Evolutionary conservation across 2,113 vertebrate genomes (phyloP).

Genomic region (Leucosticte australis): DNA sequence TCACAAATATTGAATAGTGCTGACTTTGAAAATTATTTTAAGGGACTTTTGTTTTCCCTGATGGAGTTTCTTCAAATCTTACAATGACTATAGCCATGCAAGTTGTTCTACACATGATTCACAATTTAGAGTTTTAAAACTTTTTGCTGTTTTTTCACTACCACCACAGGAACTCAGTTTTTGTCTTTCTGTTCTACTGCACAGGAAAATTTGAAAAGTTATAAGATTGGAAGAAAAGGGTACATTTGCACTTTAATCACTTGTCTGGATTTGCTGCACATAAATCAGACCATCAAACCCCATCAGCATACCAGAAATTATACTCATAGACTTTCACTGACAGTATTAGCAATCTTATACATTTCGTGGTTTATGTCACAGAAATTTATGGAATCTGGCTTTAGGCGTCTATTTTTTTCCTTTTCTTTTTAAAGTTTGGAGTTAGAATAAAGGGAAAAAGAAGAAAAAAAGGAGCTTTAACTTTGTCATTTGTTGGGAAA

Average conservation of each 20-base stretch:
- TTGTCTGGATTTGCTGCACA: constrained; percentile 1
- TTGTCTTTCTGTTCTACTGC: background rate
- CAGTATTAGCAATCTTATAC: background rate
- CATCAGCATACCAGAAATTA: background rate
- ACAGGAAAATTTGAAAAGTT: background rate
- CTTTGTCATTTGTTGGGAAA: background rate
- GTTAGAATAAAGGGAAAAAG: background rate
- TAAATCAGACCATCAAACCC: constrained; percentile 14
- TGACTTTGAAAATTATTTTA: background rate
- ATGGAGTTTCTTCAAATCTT: background rate
- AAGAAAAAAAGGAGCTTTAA: background rate
- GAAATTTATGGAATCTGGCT: background rate
- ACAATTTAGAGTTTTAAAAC: background rate
- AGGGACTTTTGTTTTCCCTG: background rate
- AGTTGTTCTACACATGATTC: background rate
- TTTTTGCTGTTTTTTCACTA: background rate
- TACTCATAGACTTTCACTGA: background rate
- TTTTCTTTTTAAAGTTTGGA: background rate
- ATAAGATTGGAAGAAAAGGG: constrained; percentile 33
- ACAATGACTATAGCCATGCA: background rate
- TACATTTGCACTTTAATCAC: constrained; percentile 55
- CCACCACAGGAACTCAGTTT: background rate
- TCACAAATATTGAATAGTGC: background rate
- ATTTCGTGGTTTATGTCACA: background rate
- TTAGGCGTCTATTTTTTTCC: background rate